A percentile compares a stretch with the other conserved stretches of the same genome.
These are phyloP conservation scores for Agapostemon virescens DNA, from an alignment of 2,888 invertebrate genomes.

Conservation along the genomic window DNA sequence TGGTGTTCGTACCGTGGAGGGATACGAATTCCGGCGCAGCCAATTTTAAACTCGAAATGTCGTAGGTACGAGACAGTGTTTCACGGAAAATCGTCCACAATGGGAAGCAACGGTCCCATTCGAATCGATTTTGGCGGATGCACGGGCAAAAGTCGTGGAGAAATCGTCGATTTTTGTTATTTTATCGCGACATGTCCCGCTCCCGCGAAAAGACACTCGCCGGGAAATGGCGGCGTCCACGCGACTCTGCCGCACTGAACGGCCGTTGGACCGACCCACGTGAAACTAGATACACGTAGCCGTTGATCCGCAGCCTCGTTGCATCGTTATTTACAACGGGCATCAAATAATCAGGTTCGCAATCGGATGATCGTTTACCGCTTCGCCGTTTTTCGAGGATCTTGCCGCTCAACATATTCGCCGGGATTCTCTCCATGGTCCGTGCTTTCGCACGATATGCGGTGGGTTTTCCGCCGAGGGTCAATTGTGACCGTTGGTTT, in stretches of 20 bases:
- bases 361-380: slow-evolving; percentile 41
- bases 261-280: too few relatives aligned
- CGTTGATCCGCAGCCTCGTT: neutral
- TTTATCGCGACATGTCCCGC: slow-evolving; percentile 40
- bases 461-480: neutral
- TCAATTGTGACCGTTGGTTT: slow-evolving; percentile 12
- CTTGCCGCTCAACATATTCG: slow-evolving; percentile 50
- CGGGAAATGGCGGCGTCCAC: slow-evolving; percentile 34
- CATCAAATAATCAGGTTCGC: slow-evolving; percentile 10
- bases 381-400: slow-evolving; percentile 51
- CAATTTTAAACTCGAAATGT: slow-evolving; percentile 43
- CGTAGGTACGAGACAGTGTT: neutral
- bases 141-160: neutral
- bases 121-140: neutral
- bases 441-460: slow-evolving; percentile 60
- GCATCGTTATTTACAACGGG: fast-evolving
- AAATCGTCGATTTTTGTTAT: slow-evolving; percentile 49
- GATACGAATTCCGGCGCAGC: slow-evolving; percentile 32
- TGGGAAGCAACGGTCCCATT: neutral
- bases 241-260: neutral
- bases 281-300: slow-evolving; percentile 42
- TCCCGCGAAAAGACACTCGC: slow-evolving; percentile 34
- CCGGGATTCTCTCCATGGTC: slow-evolving; percentile 71
- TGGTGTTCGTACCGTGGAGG: slow-evolving; percentile 5
- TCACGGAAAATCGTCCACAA: neutral